Evolutionary conservation across 2,888 invertebrate species (phyloP).

Genomic region (Drosophila algonquin): DNA sequence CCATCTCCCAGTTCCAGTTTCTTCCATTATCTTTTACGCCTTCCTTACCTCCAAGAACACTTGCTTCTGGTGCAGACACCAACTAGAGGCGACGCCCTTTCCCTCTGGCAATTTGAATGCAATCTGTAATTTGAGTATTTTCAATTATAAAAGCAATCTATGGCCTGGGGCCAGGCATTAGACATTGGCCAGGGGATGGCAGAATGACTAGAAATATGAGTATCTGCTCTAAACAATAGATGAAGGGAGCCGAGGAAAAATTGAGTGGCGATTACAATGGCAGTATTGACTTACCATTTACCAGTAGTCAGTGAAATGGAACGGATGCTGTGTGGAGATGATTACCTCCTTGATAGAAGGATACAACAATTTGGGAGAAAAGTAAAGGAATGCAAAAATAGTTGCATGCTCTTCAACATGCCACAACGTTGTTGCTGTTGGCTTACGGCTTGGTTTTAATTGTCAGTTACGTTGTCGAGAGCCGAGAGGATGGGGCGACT

Average conservation of each 20-base stretch:
- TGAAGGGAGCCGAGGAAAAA: neutral
- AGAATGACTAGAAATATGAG: neutral
- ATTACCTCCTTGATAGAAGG: neutral
- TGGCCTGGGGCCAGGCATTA: neutral
- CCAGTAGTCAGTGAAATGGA: constrained; percentile 2
- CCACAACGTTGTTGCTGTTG: constrained; percentile 48
- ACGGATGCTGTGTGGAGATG: neutral
- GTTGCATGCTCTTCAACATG: constrained; percentile 44
- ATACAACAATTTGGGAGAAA: constrained; percentile 12
- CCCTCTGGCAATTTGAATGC: constrained; percentile 47
- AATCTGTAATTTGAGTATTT: constrained; percentile 65
- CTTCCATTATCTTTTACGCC: neutral
- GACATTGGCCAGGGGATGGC: neutral
- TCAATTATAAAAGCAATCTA: constrained; percentile 73
- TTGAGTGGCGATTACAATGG: constrained; percentile 41
- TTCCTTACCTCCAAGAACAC: neutral
- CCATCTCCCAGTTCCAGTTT: neutral
- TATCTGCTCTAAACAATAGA: neutral
- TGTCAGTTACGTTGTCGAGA: constrained; percentile 28
- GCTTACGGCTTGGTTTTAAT: constrained; percentile 43
- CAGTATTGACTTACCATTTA: constrained; percentile 61
- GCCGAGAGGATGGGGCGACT: constrained; percentile 24
- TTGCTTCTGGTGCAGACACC: too few species aligned
- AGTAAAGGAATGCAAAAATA: constrained; percentile 48
- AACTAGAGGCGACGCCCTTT: neutral